Conservation (phyloP, 2,113 vertebrate species). For the Ahaetulla prasina region DNA sequence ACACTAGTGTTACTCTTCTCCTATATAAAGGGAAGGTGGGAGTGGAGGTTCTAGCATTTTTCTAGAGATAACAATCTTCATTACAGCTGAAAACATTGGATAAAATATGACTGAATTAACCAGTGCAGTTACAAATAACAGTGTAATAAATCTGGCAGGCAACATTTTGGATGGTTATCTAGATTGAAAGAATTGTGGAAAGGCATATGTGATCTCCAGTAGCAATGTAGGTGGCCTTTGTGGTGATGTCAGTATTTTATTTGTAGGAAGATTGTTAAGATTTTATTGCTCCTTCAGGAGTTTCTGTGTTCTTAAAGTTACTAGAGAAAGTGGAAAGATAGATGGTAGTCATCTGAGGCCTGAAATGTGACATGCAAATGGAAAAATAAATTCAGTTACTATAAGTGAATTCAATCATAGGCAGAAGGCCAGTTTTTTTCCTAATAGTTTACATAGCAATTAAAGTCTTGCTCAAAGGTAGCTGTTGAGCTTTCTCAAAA, state of each 20-base stretch:
- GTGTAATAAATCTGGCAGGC: background rate
- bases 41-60: background rate
- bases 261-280: background rate
- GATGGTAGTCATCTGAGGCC: background rate
- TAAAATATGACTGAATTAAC: background rate
- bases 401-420: background rate
- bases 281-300: background rate
- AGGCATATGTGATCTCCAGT: background rate
- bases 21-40: background rate
- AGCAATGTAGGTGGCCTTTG: background rate
- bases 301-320: background rate
- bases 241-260: background rate
- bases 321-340: background rate
- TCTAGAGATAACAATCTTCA: background rate
- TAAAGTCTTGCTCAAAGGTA: background rate
- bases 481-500: background rate
- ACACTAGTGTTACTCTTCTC: background rate
- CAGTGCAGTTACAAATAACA: background rate
- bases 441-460: background rate
- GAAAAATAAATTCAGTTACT: background rate
- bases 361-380: background rate
- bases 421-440: background rate
- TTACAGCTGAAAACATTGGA: background rate
- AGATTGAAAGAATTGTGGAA: background rate
- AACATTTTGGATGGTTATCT: background rate